Base-by-base conservation (phyloP, 2,113 vertebrate species). In the Dendropsophus ebraccatus region DNA sequence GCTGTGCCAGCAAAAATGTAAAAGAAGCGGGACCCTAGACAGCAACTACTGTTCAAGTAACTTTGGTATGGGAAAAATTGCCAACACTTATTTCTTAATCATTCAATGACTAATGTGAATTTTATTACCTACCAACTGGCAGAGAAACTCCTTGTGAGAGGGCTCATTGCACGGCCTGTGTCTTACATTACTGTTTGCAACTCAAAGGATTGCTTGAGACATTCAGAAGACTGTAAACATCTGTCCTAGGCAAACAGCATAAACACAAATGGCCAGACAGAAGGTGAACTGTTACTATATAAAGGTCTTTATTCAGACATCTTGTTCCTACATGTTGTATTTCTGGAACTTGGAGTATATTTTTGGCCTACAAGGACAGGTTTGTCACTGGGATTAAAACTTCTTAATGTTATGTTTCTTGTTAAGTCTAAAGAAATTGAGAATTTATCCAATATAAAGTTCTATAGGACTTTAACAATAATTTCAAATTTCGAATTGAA, bases 11-110 rank as follows among this genome's bases (percentile, higher is more conserved):
- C 97, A 96, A 87, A 98, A 97, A 92, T 99, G 98, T 88, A 97
- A 94, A 91, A 93, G 96, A 88, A 93, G 87, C 0, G 96, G 96
- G 87, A 97, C 94, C 81, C 93, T 96, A 23, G 95, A 98, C 92
- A 96, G 94, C 92, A 97, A 96, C 94, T 99, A 96, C 37, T 99
- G 98, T 92, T 96, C 96, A 77, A 99, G 97, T 91, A 95, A 98
- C 91, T 99, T 99, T 1, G 98, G 98, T 99, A 95, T 96, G 96
- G 11, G 87, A 87, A 89, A 87, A 88, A 73, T 58, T 30, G 35
- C 17, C 52, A 82, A 17, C 19, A 86, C 41, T 88, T 89, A 88
- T 67, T 89, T 87, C 87, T 77, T 85, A 86, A 67, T 69, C 78
- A 89, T 79, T 87, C 62, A 88, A 80, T 85, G 54, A 30, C 58